Evolutionary conservation across 2,113 vertebrate species (phyloP), one percentile per base, ranked within the genome.

Genomic region (Hyla sarda): DNA sequence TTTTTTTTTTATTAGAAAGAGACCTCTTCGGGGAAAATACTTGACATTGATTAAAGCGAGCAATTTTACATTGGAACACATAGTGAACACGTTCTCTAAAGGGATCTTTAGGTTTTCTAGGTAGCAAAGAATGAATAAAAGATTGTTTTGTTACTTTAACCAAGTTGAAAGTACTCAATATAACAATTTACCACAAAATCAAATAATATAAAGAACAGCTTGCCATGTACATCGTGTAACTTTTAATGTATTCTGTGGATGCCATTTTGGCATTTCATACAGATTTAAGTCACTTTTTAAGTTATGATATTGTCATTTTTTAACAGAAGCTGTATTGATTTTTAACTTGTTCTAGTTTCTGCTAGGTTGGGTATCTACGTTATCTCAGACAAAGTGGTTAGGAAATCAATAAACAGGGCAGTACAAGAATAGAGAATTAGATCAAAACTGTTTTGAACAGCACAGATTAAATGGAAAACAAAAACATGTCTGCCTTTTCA

Each of bases 41-140:
- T 80, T 86, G 84, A 86, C 84, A 80, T 80, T 86, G 84, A 86
- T 86, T 80, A 86, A 86, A 86, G 84, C 80, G 75, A 80, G 84
- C 76, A 86, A 86, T 86, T 86, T 86, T 72, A 62, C 52, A 86
- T 56, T 86, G 65, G 84, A 86, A 86, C 62, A 79, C 65, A 86
- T 73, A 60, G 65, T 60, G 52, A 81, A 60, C 84, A 73, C 28
- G 25, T 73, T 86, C 84, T 81, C 50, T 60, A 16, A 80, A 86
- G 50, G 84, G 65, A 41, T 80, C 21, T 84, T 80, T 72, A 73
- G 74, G 52, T 60, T 73, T 81, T 60, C 14, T 41, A 65, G 50
- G 32, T 86, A 73, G 41, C 45, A 58, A 32, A 37, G 41, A 69
- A 34, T 34, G 28, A 81, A 81, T 50, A 34, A 13, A n/a, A 41